phyloP scores from a whole-genome alignment of 2,113 vertebrate species.

The Isurus oxyrinchus region DNA sequence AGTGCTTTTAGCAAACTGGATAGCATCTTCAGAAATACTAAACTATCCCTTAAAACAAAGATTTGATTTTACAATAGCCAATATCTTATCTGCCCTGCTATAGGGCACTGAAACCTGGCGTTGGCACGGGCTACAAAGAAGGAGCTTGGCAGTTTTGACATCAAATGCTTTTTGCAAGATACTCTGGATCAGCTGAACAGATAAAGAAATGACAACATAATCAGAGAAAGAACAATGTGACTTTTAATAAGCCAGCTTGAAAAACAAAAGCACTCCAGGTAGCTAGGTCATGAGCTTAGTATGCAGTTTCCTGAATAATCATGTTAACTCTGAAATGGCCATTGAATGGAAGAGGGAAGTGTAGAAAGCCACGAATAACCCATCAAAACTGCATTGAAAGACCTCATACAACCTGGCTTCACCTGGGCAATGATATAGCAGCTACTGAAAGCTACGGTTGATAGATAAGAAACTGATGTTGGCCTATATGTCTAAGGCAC shows the following conservation, averaged over 20 bases:
- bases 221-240: conserved; percentile 10
- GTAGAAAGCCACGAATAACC: not conserved
- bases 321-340: not conserved
- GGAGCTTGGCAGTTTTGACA: conserved; percentile 19
- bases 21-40: conserved; percentile 31
- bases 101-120: not conserved
- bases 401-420: not conserved
- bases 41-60: conserved; percentile 26
- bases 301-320: not conserved
- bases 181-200: conserved; percentile 5
- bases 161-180: conserved; percentile 23
- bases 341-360: not conserved
- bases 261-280: not conserved
- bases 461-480: not conserved
- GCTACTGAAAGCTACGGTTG: not conserved
- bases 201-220: conserved; percentile 2
- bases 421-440: not conserved
- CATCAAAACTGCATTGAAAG: not conserved
- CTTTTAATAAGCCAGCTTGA: not conserved
- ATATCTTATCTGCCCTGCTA: not conserved
- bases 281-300: not conserved
- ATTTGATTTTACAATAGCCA: conserved; percentile 23
- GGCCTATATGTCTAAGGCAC: not conserved
- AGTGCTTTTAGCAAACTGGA: conserved; percentile 27
- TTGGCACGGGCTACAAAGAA: conserved; percentile 21